Base-by-base conservation (phyloP, 2,797 vertebrate species). In the Crenuchus spilurus region DNA sequence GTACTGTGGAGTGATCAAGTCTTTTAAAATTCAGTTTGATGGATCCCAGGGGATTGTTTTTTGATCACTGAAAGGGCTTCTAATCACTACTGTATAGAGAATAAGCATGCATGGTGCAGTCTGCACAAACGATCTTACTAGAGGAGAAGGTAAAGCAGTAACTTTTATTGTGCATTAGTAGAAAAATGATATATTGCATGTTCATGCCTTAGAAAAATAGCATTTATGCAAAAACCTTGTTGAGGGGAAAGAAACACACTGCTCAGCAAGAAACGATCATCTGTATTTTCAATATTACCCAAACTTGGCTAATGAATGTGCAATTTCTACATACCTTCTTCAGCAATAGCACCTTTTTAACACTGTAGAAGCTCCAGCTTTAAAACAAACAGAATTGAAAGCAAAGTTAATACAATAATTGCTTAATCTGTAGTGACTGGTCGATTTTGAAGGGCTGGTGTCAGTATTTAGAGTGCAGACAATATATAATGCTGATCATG, bases 81-180 rank as follows among this genome's bases (percentile, higher is more conserved):
- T 20, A 6, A 48, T 48, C 18, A 42, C 16, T 14, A 20, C 8
- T 24, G 2, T 2, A 30, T 4, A 6, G 24, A 16, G 14, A 30
- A 31, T 54, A 54, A 1, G 30, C 26, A 54, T 6, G 26, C 26
- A 55, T n/a, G 9, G 22, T 48, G 2, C 3, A 48, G n/a, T n/a
- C n/a, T n/a, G n/a, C n/a, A n/a, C n/a, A n/a, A n/a, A n/a, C n/a
- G n/a, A 55, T 6, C 18, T 57, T 5, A 20, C 22, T 61, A 75
- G 48, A 74, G 4, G 14, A 70, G 28, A 6, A 54, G 64, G 33
- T 18, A 26, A 51, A 41, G 9, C 60, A 67, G 71, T 66, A 33
- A 70, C 48, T 41, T 77, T 83, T 73, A 80, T 83, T 80, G 41
- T 26, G 52, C 54, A 71, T 52, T 57, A 58, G 46, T 78, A 78